Evolutionary conservation across 2,797 vertebrate genomes (phyloP).

Genomic region (Pempheris klunzingeri): DNA sequence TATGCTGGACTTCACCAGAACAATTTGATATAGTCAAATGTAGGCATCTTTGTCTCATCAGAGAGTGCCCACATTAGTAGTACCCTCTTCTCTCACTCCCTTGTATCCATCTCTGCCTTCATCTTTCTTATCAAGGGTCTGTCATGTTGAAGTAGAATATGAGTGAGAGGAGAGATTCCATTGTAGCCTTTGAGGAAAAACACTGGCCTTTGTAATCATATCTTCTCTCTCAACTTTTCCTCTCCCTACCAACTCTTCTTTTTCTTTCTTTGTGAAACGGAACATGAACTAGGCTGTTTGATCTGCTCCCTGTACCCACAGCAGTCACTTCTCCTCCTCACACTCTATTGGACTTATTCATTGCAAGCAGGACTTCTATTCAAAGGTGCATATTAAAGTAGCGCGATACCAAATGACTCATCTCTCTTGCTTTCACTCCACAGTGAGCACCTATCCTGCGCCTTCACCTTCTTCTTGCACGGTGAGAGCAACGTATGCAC

Average conservation of each 20-base stretch:
- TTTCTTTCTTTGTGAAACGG: constrained; percentile 32
- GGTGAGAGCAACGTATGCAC: constrained; percentile 99
- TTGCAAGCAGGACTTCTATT: constrained; percentile 34
- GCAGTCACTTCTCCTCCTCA: constrained; percentile 22
- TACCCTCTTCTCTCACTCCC: constrained; percentile 10
- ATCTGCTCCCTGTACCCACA: constrained; percentile 20
- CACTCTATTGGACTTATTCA: constrained; percentile 50
- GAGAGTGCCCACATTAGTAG: constrained; percentile 25
- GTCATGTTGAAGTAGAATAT: constrained; percentile 41
- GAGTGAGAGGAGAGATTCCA: constrained; percentile 26
- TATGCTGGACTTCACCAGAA: not conserved
- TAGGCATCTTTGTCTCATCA: constrained; percentile 21
- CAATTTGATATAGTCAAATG: constrained; percentile 18
- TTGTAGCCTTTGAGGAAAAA: constrained; percentile 38
- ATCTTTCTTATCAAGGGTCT: constrained; percentile 26
- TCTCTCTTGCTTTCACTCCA: constrained; percentile 23
- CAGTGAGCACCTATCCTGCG: constrained; percentile 98
- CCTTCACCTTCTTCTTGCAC: constrained; percentile 98
- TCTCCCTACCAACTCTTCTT: constrained; percentile 18
- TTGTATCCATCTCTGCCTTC: constrained; percentile 26
- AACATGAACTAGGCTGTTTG: constrained; percentile 48
- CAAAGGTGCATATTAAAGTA: constrained; percentile 43
- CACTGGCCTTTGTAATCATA: constrained; percentile 36
- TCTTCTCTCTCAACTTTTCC: constrained; percentile 39
- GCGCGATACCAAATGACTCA: constrained; percentile 43